Percentiles rank a stretch among this genome's conserved stretches.
Conservation (phyloP, 1,140 invertebrate genomes). For the Gryllus bimaculatus region DNA sequence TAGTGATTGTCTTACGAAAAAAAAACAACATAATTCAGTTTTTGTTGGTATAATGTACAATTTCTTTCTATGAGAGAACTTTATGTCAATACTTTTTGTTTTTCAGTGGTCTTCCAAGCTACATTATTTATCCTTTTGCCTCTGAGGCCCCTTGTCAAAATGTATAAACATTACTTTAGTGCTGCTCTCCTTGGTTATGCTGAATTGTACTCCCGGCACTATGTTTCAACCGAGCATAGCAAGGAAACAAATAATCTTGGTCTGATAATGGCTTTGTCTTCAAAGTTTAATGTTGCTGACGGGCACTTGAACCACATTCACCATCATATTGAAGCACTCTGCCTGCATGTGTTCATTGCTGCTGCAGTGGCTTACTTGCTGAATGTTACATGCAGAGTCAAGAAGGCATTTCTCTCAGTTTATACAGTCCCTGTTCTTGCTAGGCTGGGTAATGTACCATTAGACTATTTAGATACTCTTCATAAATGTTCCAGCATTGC, state of each 20-base stretch:
- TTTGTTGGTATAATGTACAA: not conserved
- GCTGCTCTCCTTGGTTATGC: slow-evolving; percentile 34
- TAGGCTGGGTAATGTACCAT: slow-evolving; percentile 36
- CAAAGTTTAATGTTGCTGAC: slow-evolving; percentile 27
- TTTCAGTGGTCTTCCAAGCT: slow-evolving; percentile 42
- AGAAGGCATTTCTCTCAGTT: slow-evolving; percentile 33
- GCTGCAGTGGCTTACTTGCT: slow-evolving; percentile 38
- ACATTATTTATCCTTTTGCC: slow-evolving; percentile 41
- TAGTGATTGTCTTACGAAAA: not conserved
- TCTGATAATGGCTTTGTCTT: not conserved
- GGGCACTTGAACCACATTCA: not conserved
- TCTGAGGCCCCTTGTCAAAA: slow-evolving; percentile 36
- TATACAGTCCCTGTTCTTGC: slow-evolving; percentile 42
- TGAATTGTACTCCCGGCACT: slow-evolving; percentile 39
- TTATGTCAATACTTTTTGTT: slow-evolving; percentile 16
- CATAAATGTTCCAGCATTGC: slow-evolving; percentile 40
- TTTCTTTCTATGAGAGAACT: not conserved
- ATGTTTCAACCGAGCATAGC: slow-evolving; percentile 32
- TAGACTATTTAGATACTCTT: slow-evolving; percentile 35
- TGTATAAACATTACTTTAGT: slow-evolving; percentile 44
- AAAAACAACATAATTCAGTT: not conserved
- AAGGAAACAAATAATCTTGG: slow-evolving; percentile 17
- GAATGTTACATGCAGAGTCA: slow-evolving; percentile 35
- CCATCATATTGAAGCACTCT: slow-evolving; percentile 33
- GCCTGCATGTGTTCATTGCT: slow-evolving; percentile 36